Percentiles rank a stretch among this genome's conserved stretches.
These are phyloP conservation scores for Ascidia mentula DNA, from an alignment of 23 tunicate genomes.

Conservation along the genomic window DNA sequence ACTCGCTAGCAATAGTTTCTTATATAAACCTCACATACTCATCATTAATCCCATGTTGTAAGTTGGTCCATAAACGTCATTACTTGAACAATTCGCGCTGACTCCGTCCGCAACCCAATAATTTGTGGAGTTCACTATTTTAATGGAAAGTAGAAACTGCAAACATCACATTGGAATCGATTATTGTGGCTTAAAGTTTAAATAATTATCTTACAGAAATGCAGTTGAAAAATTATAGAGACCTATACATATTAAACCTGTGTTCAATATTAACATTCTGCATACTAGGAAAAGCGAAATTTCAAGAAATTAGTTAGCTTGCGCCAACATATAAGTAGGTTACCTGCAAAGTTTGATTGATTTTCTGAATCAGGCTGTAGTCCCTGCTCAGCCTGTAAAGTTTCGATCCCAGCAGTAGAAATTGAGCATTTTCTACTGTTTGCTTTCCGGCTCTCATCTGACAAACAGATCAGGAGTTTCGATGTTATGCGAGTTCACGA, in stretches of 20 bases:
- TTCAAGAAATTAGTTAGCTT: too few species aligned
- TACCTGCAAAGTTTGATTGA: constrained; percentile 60
- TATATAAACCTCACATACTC: too few species aligned
- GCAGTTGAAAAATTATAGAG: too few species aligned
- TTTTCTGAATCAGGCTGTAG: constrained; percentile 5
- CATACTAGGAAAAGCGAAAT: too few species aligned
- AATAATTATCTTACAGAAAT: too few species aligned
- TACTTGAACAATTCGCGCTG: constrained; percentile 37
- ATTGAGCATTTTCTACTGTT: constrained; percentile 87
- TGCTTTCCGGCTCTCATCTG: constrained; percentile 55
- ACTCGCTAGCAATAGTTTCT: too few species aligned
- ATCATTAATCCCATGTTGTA: constrained; percentile 93
- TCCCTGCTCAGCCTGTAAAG: constrained; percentile 46
- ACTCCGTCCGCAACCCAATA: constrained; percentile 79
- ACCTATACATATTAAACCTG: too few species aligned
- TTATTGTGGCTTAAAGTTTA: too few species aligned
- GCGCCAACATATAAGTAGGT: too few species aligned
- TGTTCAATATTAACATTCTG: too few species aligned
- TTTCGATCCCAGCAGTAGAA: constrained; percentile 67
- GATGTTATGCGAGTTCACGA: too few species aligned
- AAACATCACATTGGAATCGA: constrained; percentile 5
- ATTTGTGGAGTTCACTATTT: constrained; percentile 38
- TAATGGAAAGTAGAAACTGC: constrained; percentile 57
- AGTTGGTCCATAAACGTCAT: constrained; percentile 67
- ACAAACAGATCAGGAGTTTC: too few species aligned